Evolutionary conservation across 2,113 vertebrate species (phyloP), one percentile per base, ranked within the genome.

Genomic region (Perca flavescens): DNA sequence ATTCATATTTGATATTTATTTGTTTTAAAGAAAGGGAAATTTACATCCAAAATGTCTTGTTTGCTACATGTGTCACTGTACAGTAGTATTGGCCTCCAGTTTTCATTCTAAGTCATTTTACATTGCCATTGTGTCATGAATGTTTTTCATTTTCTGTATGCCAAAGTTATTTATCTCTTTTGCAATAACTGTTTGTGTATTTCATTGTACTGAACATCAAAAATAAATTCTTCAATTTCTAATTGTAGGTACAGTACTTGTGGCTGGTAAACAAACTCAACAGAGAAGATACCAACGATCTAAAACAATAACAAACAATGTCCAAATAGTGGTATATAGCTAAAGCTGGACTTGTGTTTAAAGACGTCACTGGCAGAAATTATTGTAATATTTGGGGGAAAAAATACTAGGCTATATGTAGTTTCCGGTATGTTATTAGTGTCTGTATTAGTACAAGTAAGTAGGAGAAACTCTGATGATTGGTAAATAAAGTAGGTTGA

Each of bases 101-200:
- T 89, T 89, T 69, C 36, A 72, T 68, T 82, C 47, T 72, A 73
- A 53, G 53, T 68, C 6, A 52, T 82, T 83, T 88, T 86, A 76
- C 58, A 67, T 79, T 79, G 61, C 31, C 47, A 74, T 85, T 84
- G 79, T 73, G 16, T 83, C 74, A 52, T 85, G 72, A 93, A 68
- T 79, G 28, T 78, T 96, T 96, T 96, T 95, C 95, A 60, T 95
- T 96, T 95, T 96, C 79, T 90, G 52, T 90, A 81, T 72, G 96
- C 95, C 95, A 96, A 96, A 96, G 95, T 96, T 97, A 98, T 97
- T 98, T 93, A 94, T 93, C 91, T 82, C 43, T 80, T 87, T 84
- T 85, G 81, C 96, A 96, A 95, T 95, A 94, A 94, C 91, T 94
- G 91, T 95, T 82, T 89, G 80, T 90, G 80, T 90, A 88, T 91